A percentile compares a stretch with the other conserved stretches of the same genome.
Conservation (phyloP, 2,113 vertebrate species). For the Dermatemys mawii region DNA sequence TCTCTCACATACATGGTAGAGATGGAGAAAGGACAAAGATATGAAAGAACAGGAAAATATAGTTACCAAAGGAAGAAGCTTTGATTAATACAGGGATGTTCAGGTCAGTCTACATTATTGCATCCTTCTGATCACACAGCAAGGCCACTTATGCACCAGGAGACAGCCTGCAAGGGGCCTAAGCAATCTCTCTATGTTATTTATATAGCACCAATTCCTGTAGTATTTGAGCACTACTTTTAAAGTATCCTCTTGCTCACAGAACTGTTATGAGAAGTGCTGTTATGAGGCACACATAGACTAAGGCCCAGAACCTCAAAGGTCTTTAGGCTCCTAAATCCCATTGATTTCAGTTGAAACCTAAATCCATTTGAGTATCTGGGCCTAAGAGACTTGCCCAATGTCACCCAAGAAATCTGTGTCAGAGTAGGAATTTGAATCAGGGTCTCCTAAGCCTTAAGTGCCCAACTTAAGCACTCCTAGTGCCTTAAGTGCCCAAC, state of each 20-base stretch:
- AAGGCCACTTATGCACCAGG: neutral
- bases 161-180: fast-evolving
- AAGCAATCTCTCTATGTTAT: neutral
- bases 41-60: neutral
- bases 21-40: neutral
- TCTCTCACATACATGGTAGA: neutral
- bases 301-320: neutral
- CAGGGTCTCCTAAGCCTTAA: neutral
- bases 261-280: neutral
- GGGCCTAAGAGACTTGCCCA: neutral
- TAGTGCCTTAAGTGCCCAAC: neutral
- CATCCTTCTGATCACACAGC: neutral
- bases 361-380: neutral
- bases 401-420: neutral
- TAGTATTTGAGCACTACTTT: neutral
- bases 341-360: neutral
- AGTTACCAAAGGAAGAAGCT: neutral
- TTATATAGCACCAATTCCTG: neutral
- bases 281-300: neutral
- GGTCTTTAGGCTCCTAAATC: neutral
- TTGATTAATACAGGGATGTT: neutral
- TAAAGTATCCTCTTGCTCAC: neutral
- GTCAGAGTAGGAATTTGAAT: neutral
- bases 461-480: too few relatives aligned
- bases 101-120: neutral